phyloP scores from a whole-genome alignment of 2,888 invertebrate species.

The Agrypnus murinus region DNA sequence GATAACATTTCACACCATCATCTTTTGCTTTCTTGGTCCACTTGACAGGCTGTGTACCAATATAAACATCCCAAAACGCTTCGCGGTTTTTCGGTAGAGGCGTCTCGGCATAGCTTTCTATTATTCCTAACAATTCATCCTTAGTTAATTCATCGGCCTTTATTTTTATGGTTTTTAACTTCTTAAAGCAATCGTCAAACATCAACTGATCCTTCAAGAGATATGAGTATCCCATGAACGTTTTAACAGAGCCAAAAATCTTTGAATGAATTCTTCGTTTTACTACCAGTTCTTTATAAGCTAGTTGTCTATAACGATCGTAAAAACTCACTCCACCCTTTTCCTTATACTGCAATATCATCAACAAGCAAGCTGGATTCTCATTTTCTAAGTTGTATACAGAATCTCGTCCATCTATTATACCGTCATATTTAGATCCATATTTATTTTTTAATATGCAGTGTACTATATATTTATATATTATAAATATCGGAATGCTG shows the following conservation, averaged over 20 bases:
- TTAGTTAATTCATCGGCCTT: neutral
- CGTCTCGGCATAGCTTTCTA: neutral
- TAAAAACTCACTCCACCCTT: too few species aligned
- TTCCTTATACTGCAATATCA: conserved; percentile 20
- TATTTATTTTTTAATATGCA: too few species aligned
- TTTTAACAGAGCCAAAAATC: conserved; percentile 5
- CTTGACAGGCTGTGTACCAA: conserved; percentile 25
- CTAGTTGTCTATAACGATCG: neutral
- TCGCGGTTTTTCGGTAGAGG: conserved; percentile 15
- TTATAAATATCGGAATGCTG: too few species aligned
- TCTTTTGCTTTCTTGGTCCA: neutral
- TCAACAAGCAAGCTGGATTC: neutral
- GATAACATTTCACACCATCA: neutral
- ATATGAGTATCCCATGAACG: conserved; percentile 15
- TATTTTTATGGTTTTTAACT: neutral
- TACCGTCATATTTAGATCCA: conserved; percentile 4
- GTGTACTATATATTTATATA: too few species aligned
- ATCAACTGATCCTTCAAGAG: conserved; percentile 16
- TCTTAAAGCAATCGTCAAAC: conserved; percentile 6
- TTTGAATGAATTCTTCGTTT: neutral
- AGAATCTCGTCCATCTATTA: conserved; percentile 8
- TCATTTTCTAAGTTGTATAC: conserved; percentile 21
- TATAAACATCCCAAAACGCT: conserved; percentile 26
- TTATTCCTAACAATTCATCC: neutral
- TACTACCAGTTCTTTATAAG: neutral